Conservation (phyloP, 1,140 invertebrate genomes). For the Drosophila orosa region DNA sequence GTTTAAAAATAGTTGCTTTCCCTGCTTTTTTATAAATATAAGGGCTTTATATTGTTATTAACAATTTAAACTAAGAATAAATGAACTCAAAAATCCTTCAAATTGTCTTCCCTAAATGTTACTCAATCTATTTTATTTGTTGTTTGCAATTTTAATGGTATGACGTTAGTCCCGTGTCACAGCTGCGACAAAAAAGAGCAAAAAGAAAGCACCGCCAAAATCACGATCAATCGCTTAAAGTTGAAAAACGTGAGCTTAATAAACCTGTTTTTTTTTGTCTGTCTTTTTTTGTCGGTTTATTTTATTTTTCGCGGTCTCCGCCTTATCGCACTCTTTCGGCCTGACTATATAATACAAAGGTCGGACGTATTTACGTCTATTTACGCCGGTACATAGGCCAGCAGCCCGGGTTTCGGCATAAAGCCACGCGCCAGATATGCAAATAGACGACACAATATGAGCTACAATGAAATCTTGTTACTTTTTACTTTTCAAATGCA, state of each 20-base stretch:
- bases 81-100: not conserved
- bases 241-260: constrained; percentile 48
- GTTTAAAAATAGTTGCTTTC: no score
- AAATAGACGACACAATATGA: constrained; percentile 58
- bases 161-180: not conserved
- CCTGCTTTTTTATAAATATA: no score
- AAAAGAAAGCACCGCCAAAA: constrained; percentile 6
- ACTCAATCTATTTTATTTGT: not conserved
- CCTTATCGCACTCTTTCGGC: constrained; percentile 4
- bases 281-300: constrained; percentile 8
- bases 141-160: no score
- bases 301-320: not conserved
- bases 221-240: constrained; percentile 35
- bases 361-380: constrained; percentile 9
- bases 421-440: constrained; percentile 68
- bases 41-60: not conserved
- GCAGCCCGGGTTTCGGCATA: constrained; percentile 5
- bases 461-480: constrained; percentile 56
- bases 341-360: constrained; percentile 34
- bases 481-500: constrained; percentile 49
- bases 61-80: no score
- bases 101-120: not conserved
- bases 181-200: not conserved
- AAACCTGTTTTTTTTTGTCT: constrained; percentile 17
- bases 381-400: constrained; percentile 5